These are phyloP conservation scores for Erebia palarica DNA, from an alignment of 2,888 invertebrate genomes.

Conservation along the genomic window DNA sequence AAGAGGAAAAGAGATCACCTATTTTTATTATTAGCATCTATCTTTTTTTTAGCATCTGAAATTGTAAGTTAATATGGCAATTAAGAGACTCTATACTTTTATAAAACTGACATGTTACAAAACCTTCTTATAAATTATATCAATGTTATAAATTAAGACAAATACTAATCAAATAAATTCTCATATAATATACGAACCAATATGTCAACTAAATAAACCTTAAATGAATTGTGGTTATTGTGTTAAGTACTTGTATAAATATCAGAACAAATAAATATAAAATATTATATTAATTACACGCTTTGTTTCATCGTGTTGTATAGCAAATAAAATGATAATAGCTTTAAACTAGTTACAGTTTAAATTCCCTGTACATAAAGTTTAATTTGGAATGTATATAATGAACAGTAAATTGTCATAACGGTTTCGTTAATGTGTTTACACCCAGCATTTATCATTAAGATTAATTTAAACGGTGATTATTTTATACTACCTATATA, in stretches of 20 bases:
- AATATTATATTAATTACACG: not conserved
- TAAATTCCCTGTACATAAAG: not conserved
- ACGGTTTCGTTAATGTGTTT: conserved; percentile 10
- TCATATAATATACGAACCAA: too few species aligned
- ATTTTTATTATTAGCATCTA: too few species aligned
- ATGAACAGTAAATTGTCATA: conserved; percentile 12
- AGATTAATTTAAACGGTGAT: conserved; percentile 12
- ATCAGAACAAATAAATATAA: conserved; percentile 10
- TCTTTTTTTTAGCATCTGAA: too few species aligned
- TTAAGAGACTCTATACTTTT: too few species aligned
- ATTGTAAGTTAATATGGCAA: too few species aligned
- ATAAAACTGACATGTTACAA: too few species aligned
- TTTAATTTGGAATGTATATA: not conserved
- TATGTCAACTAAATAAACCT: too few species aligned
- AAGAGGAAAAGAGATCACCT: too few species aligned
- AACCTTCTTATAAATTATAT: too few species aligned
- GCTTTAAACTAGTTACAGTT: not conserved
- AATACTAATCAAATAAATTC: too few species aligned
- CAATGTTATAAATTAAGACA: too few species aligned
- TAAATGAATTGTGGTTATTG: too few species aligned
- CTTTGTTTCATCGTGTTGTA: not conserved
- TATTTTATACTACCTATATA: not conserved
- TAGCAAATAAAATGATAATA: not conserved
- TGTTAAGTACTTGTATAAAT: not conserved
- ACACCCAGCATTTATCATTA: conserved; percentile 12